Evolutionary conservation across 2,797 vertebrate species (phyloP).

Genomic region (Phrynocephalus guinanensis): DNA sequence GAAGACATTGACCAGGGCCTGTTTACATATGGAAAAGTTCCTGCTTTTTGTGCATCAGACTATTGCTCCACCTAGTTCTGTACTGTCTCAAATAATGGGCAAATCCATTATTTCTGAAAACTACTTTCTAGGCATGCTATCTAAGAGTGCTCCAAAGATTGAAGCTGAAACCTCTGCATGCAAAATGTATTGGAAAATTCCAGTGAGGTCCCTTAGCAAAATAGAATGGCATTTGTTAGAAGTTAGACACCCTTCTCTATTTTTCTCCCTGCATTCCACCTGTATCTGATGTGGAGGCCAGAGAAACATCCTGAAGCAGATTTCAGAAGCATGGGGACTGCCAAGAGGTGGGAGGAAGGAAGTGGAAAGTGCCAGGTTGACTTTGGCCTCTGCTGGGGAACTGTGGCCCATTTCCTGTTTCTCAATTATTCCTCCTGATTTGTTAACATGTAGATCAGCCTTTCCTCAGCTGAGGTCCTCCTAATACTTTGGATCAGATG

Average conservation of each 20-base stretch:
- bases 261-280: neutral
- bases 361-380: neutral
- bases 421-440: neutral
- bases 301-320: neutral
- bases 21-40: neutral
- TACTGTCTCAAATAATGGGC: neutral
- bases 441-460: neutral
- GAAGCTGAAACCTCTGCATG: too few relatives aligned
- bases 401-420: neutral
- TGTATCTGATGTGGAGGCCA: neutral
- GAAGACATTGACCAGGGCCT: neutral
- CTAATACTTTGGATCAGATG: neutral
- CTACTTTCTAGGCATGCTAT: too few relatives aligned
- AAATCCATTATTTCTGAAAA: neutral
- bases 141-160: neutral
- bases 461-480: neutral
- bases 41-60: neutral
- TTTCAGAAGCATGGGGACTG: neutral
- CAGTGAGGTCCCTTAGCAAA: too few relatives aligned
- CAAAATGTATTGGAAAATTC: too few relatives aligned
- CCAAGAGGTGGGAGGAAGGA: neutral
- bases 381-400: neutral
- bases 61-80: neutral
- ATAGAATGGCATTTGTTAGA: neutral
- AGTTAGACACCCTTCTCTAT: neutral